Percentiles rank a stretch among this genome's conserved stretches.
These are phyloP conservation scores for Crotophaga sulcirostris DNA, from an alignment of 2,113 vertebrate genomes.

Conservation along the genomic window DNA sequence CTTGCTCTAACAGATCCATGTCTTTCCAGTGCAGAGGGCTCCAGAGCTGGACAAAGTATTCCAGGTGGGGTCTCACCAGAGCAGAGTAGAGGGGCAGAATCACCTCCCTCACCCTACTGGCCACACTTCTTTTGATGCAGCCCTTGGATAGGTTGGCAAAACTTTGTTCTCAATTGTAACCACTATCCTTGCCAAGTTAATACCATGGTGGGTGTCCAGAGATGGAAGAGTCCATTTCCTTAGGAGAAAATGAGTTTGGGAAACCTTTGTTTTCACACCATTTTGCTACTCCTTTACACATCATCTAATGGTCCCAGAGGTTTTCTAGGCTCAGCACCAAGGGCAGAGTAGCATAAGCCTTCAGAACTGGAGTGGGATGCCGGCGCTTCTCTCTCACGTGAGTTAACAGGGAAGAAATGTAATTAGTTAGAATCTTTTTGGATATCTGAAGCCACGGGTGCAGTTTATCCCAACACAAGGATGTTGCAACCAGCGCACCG, in stretches of 20 bases:
- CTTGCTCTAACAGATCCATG: too few species aligned
- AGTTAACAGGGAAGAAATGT: background rate
- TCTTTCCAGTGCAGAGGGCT: too few species aligned
- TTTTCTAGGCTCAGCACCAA: accelerated
- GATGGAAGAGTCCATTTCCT: background rate
- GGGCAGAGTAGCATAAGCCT: background rate
- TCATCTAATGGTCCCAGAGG: background rate
- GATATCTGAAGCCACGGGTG: background rate
- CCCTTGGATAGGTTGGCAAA: too few species aligned
- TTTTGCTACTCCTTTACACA: background rate
- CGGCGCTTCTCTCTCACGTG: background rate
- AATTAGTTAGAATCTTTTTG: background rate
- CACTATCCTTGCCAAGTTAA: background rate
- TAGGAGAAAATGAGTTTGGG: background rate
- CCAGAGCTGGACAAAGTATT: too few species aligned
- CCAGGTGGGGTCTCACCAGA: too few species aligned
- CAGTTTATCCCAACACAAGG: accelerated
- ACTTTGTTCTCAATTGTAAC: background rate
- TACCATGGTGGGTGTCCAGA: accelerated
- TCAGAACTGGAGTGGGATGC: background rate
- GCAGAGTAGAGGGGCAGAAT: too few species aligned
- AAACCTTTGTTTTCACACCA: background rate
- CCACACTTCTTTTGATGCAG: too few species aligned
- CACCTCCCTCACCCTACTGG: too few species aligned
- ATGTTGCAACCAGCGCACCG: accelerated